Base-by-base conservation (phyloP, 2,888 invertebrate species). In the Agrotis clavis region DNA sequence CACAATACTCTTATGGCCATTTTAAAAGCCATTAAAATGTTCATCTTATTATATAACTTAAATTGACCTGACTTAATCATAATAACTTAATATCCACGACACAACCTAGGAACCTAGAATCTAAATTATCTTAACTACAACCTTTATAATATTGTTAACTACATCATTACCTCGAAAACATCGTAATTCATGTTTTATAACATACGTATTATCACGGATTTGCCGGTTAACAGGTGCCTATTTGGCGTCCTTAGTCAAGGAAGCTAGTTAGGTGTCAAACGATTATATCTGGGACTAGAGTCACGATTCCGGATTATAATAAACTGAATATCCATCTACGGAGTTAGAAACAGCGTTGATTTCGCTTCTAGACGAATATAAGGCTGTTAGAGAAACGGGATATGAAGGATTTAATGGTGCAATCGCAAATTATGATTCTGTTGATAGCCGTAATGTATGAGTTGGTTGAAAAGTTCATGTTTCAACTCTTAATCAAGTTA, bases 271-370 rank as follows among this genome's bases (percentile, higher is more conserved):
- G 71, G 77, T 84, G 82, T 84, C 77, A 79, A 71, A 72, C 68
- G 82, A 82, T 86, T 71, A 76, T 84, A 85, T 85, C 86, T 83
- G 81, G 77, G 74, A 74, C 81, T 59, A 70, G 30, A 84, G 87
- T 89, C 90, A 90, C 90, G 90, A 87, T 81, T 88, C 83, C 18
- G 77, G 78, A 83, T 88, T 87, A 85, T 87, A 86, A 84, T 86
- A 87, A 84, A 85, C 81, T 54, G 83, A 82, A 84, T 82, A 79
- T 66, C 86, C 87, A 76, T 88, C 72, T 84, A 84, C 66, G 87
- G 89, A 67, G 68, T 76, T 83, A 21, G 72, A 67, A 81, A 79
- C 72, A 66, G 80, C 79, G 81, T 70, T 79, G 71, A 74, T 72
- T 74, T 74, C 61, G 70, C 60, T 67, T 71, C 78, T 61, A 62